These are phyloP conservation scores for Pomacea canaliculata DNA, from an alignment of 2,888 invertebrate genomes.

Conservation along the genomic window DNA sequence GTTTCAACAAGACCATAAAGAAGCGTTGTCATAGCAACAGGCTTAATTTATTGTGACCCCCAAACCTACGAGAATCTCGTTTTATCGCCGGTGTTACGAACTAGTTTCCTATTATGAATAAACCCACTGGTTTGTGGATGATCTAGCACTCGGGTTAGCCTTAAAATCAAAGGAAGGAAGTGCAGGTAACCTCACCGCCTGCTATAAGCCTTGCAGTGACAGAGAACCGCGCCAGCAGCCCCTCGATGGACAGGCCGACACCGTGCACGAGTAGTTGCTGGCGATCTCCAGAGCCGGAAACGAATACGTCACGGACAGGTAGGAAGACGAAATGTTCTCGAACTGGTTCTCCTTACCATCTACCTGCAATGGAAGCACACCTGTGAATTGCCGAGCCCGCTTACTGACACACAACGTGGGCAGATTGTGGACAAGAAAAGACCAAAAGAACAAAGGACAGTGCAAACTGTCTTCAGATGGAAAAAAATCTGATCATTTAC, in stretches of 20 bases:
- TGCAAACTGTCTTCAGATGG: not conserved
- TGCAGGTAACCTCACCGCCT: conserved; percentile 6
- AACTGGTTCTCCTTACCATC: conserved; percentile 18
- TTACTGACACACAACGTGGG: too few species aligned
- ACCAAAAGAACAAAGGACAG: not conserved
- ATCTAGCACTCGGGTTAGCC: too few species aligned
- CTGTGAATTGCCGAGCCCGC: too few species aligned
- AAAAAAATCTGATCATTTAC: too few species aligned
- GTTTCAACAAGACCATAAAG: too few species aligned
- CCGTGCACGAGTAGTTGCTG: conserved; percentile 17
- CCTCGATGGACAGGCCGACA: conserved; percentile 17
- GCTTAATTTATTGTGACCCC: too few species aligned
- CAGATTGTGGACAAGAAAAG: not conserved
- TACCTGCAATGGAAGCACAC: not conserved
- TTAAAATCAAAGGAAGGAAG: too few species aligned
- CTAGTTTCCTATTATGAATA: too few species aligned
- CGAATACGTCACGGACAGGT: conserved; percentile 15
- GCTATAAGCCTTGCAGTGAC: not conserved
- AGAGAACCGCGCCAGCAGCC: conserved; percentile 4
- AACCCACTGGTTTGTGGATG: too few species aligned
- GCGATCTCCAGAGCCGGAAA: conserved; percentile 8
- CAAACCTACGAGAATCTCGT: too few species aligned
- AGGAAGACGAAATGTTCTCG: conserved; percentile 10
- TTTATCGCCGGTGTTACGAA: too few species aligned
- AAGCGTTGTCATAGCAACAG: too few species aligned